phyloP scores from a whole-genome alignment of 2,888 invertebrate species.

The Leptinotarsa tumamoca region DNA sequence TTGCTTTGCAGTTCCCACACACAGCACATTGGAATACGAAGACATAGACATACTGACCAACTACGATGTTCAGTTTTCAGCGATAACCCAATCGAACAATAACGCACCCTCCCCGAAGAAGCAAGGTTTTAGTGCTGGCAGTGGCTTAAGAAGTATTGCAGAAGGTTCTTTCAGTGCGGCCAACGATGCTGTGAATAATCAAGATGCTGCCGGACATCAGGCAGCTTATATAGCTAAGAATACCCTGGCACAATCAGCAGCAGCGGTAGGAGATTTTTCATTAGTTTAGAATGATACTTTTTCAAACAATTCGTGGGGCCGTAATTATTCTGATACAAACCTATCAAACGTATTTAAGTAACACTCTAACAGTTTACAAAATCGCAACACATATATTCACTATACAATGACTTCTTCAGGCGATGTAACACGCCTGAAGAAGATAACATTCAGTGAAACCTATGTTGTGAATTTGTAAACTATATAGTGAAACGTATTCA shows the following conservation, averaged over 20 bases:
- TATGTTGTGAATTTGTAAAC: no score
- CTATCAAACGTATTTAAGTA: no score
- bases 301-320: no score
- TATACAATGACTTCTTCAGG: no score
- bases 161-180: conserved; percentile 83
- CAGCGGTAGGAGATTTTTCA: conserved; percentile 61
- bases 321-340: no score
- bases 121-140: conserved; percentile 76
- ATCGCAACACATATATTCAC: no score
- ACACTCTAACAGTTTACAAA: no score
- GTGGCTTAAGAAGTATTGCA: conserved; percentile 77
- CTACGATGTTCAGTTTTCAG: conserved; percentile 52
- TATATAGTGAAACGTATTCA: no score
- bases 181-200: conserved; percentile 78
- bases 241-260: conserved; percentile 81
- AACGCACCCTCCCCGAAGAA: conserved; percentile 52
- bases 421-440: no score
- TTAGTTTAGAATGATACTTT: no score
- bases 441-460: no score
- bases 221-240: conserved; percentile 85
- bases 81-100: conserved; percentile 36
- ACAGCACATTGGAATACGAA: conserved; percentile 47
- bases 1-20: conserved; percentile 32
- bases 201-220: conserved; percentile 81
- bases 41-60: conserved; percentile 55